Evolutionary conservation across 2,888 invertebrate genomes (phyloP).

Genomic region (Leptothorax acervorum): DNA sequence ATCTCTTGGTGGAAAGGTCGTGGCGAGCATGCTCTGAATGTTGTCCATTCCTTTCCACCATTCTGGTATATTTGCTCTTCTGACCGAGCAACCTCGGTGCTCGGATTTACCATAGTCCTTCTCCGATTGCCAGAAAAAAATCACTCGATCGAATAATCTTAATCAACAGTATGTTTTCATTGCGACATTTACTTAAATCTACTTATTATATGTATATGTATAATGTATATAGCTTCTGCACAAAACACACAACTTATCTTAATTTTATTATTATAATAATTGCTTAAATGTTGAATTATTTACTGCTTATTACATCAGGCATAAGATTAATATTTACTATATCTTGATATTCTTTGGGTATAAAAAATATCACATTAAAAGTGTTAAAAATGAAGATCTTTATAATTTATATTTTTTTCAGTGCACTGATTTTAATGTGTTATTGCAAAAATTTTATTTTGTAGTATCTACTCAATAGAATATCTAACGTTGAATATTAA

Average conservation of each 20-base stretch:
- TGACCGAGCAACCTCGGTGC: constrained; percentile 59
- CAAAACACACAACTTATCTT: neutral
- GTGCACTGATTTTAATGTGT: neutral
- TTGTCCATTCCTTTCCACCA: constrained; percentile 42
- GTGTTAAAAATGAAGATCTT: neutral
- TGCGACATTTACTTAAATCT: constrained; percentile 31
- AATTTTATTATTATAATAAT: neutral
- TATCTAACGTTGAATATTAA: neutral
- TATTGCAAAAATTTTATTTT: neutral
- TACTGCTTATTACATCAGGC: neutral
- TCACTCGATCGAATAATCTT: constrained; percentile 77
- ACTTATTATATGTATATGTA: neutral
- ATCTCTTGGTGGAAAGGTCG: constrained; percentile 63
- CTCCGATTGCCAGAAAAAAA: constrained; percentile 64
- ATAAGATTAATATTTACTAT: neutral
- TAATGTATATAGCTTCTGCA: neutral
- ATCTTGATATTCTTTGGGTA: neutral
- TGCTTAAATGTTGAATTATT: neutral
- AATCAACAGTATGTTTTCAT: constrained; percentile 63
- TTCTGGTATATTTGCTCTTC: constrained; percentile 56
- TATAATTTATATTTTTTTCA: neutral
- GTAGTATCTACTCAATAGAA: neutral
- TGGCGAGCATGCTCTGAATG: constrained; percentile 49
- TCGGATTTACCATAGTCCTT: constrained; percentile 67
- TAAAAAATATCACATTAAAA: neutral